These are phyloP conservation scores for Siphonodentalium dalli DNA, from an alignment of 2,888 invertebrate species.

Conservation along the genomic window DNA sequence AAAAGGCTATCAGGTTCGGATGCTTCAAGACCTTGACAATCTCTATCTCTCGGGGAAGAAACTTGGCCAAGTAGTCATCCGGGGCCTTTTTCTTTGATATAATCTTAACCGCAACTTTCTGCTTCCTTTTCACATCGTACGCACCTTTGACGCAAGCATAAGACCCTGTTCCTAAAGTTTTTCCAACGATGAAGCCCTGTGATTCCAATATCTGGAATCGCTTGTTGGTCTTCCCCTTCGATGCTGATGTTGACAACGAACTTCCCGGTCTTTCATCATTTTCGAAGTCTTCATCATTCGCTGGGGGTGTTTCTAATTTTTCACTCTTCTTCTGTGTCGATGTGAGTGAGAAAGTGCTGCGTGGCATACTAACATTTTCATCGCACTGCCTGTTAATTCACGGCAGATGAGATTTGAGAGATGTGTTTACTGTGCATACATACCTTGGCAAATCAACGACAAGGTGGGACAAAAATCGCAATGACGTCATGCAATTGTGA, in stretches of 20 bases:
- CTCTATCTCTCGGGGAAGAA: slow-evolving; percentile 61
- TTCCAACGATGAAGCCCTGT: slow-evolving; percentile 51
- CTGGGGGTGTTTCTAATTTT: no score
- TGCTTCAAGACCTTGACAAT: slow-evolving; percentile 52
- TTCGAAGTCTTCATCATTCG: no score
- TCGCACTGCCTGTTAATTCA: no score
- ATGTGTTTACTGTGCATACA: no score
- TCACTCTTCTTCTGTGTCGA: no score
- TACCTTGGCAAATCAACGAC: no score
- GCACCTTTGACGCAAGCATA: slow-evolving; percentile 59
- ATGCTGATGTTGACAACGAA: slow-evolving; percentile 4
- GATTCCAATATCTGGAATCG: slow-evolving; percentile 36
- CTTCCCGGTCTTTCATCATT: neutral
- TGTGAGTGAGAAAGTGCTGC: no score
- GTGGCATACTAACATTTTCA: no score
- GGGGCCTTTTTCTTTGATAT: slow-evolving; percentile 57
- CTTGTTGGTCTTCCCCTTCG: slow-evolving; percentile 4
- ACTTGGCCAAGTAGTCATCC: slow-evolving; percentile 54
- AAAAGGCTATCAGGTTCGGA: slow-evolving; percentile 49
- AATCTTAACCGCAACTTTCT: slow-evolving; percentile 60
- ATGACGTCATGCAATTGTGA: no score
- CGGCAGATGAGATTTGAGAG: no score
- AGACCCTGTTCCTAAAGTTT: slow-evolving; percentile 56
- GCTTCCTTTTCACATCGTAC: slow-evolving; percentile 49
- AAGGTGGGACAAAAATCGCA: no score